A percentile compares a stretch with the other conserved stretches of the same genome.
phyloP scores from a whole-genome alignment of 2,888 invertebrate genomes.

The Platerodrilus igneus region DNA sequence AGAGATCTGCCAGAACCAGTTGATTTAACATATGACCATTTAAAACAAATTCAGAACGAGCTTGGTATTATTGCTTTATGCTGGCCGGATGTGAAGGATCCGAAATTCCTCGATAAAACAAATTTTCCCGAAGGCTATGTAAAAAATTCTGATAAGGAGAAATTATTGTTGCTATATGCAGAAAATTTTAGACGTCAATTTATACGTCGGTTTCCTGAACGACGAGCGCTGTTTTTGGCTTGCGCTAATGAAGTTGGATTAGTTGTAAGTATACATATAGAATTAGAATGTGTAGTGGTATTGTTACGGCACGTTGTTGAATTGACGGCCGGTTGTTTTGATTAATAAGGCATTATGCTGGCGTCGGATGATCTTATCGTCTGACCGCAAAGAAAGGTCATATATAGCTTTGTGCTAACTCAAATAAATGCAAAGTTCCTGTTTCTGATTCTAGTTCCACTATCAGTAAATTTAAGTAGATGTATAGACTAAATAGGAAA shows the following conservation, averaged over 20 bases:
- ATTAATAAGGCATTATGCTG: no score
- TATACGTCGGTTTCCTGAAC: constrained; percentile 53
- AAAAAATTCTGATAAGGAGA: constrained; percentile 64
- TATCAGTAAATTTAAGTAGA: no score
- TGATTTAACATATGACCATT: constrained; percentile 50
- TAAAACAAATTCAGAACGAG: constrained; percentile 57
- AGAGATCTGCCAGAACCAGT: constrained; percentile 39
- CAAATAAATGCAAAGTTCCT: no score
- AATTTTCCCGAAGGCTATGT: constrained; percentile 64
- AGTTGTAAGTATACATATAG: constrained; percentile 55
- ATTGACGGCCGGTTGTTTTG: no score
- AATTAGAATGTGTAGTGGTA: no score
- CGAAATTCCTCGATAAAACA: constrained; percentile 55
- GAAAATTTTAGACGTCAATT: constrained; percentile 76
- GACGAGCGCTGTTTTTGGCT: constrained; percentile 65
- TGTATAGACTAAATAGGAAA: no score
- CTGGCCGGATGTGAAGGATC: constrained; percentile 57
- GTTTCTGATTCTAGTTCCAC: no score
- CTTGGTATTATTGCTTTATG: constrained; percentile 60
- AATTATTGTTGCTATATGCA: constrained; percentile 64
- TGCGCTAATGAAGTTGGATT: constrained; percentile 72
- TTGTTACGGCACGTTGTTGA: no score
- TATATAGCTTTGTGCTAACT: no score
- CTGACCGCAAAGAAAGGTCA: no score
- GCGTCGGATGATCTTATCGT: no score